Percentiles rank a stretch among this genome's conserved stretches.
Evolutionary conservation across 2,888 invertebrate species (phyloP).

Genomic region (Tridacna gigas): DNA sequence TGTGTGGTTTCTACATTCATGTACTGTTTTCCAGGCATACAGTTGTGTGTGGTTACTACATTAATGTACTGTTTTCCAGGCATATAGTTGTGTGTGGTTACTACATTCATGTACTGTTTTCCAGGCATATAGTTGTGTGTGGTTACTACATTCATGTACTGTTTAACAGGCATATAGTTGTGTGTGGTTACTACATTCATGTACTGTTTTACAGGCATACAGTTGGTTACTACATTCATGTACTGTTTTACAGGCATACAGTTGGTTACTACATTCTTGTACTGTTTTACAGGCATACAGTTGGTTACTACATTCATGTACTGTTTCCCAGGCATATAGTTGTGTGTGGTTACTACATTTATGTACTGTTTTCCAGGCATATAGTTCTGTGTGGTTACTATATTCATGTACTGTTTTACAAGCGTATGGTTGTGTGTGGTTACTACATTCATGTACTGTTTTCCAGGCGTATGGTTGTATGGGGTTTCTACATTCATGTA

Average conservation of each 20-base stretch:
- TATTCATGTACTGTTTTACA: conserved; percentile 84
- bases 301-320: conserved; percentile 87
- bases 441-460: conserved; percentile 86
- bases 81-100: conserved; percentile 99
- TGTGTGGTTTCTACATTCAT: conserved; percentile 92
- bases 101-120: conserved; percentile 69
- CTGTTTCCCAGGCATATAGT: conserved; percentile 95
- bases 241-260: conserved; percentile 92
- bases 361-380: conserved; percentile 89
- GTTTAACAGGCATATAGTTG: conserved; percentile 97
- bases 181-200: conserved; percentile 93
- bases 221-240: conserved; percentile 89
- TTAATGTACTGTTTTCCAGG: conserved; percentile 87
- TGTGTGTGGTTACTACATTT: conserved; percentile 95
- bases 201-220: conserved; percentile 92
- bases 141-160: conserved; percentile 89
- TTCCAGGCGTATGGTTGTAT: conserved; percentile 99
- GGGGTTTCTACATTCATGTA: conserved; percentile 89
- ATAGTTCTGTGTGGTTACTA: conserved; percentile 99
- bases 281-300: conserved; percentile 94
- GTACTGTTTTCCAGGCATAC: conserved; percentile 92
- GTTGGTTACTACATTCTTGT: conserved; percentile 88
- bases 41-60: conserved; percentile 98
- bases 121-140: conserved; percentile 99
- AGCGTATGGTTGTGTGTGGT: conserved; percentile 99